These are phyloP conservation scores for Eumerus sabulonum DNA, from an alignment of 2,888 invertebrate species.

Conservation along the genomic window DNA sequence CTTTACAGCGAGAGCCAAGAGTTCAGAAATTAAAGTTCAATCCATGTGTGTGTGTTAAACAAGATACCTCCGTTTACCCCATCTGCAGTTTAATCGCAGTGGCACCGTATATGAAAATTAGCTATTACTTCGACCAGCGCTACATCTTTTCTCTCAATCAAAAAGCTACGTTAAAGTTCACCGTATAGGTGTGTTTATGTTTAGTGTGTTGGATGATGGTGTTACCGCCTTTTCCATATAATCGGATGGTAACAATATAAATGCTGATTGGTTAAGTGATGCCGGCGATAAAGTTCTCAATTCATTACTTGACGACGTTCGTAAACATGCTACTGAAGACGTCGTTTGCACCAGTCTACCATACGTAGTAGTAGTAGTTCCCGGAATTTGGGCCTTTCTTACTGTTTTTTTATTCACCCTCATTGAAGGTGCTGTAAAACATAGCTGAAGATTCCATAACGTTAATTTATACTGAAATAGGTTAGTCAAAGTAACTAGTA, in stretches of 20 bases:
- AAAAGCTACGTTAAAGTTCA: conserved; percentile 65
- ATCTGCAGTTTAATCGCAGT: too few relatives aligned
- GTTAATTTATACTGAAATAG: conserved; percentile 68
- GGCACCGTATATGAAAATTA: too few relatives aligned
- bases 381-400: too few relatives aligned
- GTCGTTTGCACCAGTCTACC: conserved; percentile 3
- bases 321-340: conserved; percentile 1
- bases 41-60: too few relatives aligned
- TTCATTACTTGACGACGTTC: conserved; percentile 35
- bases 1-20: too few relatives aligned
- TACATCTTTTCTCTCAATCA: conserved; percentile 41
- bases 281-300: conserved; percentile 60
- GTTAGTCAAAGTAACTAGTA: conserved; percentile 71
- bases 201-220: conserved; percentile 30
- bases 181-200: conserved; percentile 44
- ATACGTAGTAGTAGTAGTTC: too few relatives aligned
- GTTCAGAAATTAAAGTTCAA: too few relatives aligned
- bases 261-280: conserved; percentile 18
- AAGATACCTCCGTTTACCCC: too few relatives aligned
- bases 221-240: conserved; percentile 25
- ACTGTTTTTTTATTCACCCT: too few relatives aligned
- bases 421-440: conserved; percentile 27
- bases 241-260: conserved; percentile 24
- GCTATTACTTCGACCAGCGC: too few relatives aligned
- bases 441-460: conserved; percentile 65